phyloP scores from a whole-genome alignment of 1,140 invertebrate species.

The Dreissena rostriformis region DNA sequence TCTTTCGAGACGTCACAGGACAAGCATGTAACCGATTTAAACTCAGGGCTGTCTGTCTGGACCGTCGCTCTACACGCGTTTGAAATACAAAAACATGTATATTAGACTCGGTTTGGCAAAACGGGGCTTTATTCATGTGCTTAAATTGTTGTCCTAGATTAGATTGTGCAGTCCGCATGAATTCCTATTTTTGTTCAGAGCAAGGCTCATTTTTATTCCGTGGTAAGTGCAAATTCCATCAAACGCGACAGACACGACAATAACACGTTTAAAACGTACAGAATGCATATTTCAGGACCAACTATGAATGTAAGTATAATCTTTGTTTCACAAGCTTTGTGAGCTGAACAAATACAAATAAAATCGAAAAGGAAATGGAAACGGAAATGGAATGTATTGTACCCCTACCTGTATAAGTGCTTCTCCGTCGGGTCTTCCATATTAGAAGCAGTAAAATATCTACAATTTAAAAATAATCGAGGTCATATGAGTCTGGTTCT shows the following conservation, averaged over 20 bases:
- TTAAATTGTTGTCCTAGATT: not conserved
- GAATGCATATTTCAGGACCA: too few species aligned
- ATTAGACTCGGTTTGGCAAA: too few species aligned
- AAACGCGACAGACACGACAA: not conserved
- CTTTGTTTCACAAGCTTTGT: too few species aligned
- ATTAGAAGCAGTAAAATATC: conserved; percentile 89
- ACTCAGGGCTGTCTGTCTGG: not conserved
- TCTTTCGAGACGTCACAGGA: conserved; percentile 72
- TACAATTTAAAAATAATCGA: conserved; percentile 28
- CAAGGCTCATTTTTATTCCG: not conserved
- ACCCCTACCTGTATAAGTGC: conserved; percentile 86
- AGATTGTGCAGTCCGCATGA: not conserved
- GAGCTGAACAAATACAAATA: too few species aligned
- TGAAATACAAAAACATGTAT: too few species aligned
- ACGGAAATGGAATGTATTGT: too few species aligned
- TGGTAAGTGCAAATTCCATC: not conserved
- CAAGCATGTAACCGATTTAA: conserved; percentile 58
- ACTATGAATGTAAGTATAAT: too few species aligned
- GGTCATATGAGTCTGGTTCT: too few species aligned
- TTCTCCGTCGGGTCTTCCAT: conserved; percentile 89
- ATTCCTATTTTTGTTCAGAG: too few species aligned
- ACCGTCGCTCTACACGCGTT: conserved; percentile 14
- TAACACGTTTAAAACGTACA: too few species aligned
- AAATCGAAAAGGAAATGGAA: too few species aligned
- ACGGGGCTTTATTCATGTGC: too few species aligned